These are phyloP conservation scores for Erythrocebus patas DNA, from an alignment of 2,113 vertebrate genomes.

Conservation along the genomic window DNA sequence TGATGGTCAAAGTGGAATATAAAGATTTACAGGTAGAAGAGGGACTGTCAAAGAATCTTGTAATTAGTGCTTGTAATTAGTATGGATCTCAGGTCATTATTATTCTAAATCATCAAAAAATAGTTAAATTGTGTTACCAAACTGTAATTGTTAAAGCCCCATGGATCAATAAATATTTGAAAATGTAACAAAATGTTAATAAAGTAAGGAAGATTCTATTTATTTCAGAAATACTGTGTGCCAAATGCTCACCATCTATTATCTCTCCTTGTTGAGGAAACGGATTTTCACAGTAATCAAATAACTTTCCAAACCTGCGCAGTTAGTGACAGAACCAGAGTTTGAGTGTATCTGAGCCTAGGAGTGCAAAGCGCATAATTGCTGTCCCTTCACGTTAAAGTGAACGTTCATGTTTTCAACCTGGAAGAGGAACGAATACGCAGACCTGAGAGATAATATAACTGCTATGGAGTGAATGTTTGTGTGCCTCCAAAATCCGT, in stretches of 20 bases:
- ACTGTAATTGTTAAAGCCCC: not conserved
- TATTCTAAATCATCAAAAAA: not conserved
- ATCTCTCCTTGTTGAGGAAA: not conserved
- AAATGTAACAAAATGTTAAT: not conserved
- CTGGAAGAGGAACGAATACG: not conserved
- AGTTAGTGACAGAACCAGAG: not conserved
- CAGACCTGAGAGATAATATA: not conserved
- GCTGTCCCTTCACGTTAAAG: not conserved
- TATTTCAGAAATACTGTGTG: not conserved
- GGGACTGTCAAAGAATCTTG: not conserved
- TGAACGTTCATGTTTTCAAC: not conserved
- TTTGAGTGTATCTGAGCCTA: not conserved
- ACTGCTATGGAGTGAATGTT: not conserved
- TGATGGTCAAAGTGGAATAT: not conserved
- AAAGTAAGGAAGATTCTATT: not conserved
- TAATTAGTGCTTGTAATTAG: not conserved
- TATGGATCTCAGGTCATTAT: not conserved
- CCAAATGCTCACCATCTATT: not conserved
- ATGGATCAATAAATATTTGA: not conserved
- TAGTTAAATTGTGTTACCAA: not conserved
- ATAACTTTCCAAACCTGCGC: not conserved
- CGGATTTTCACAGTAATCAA: constrained; percentile 29
- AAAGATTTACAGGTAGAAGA: not conserved
- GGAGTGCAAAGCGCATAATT: not conserved
- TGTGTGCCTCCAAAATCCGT: not conserved